A percentile compares a stretch with the other conserved stretches of the same genome.
phyloP scores from a whole-genome alignment of 2,888 invertebrate genomes.

The Merodon equestris region DNA sequence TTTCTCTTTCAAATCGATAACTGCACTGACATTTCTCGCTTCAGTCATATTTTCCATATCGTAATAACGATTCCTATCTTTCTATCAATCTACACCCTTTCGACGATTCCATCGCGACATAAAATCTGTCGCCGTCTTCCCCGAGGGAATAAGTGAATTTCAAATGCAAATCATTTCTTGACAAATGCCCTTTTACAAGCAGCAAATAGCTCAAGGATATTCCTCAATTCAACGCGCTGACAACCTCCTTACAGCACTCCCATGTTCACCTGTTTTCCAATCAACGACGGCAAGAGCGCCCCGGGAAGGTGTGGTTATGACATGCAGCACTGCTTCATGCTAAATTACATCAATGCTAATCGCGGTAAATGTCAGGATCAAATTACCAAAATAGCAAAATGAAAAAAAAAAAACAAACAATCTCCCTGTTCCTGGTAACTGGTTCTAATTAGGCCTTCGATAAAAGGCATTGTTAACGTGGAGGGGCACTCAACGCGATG shows the following conservation, averaged over 20 bases:
- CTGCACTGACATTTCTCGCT: too few species aligned
- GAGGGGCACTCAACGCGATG: conserved; percentile 37
- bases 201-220: conserved; percentile 12
- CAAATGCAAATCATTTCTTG: conserved; percentile 1
- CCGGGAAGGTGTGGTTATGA: conserved; percentile 66
- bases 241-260: not conserved
- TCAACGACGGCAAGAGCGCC: too few species aligned
- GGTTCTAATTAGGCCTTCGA: conserved; percentile 45
- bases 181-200: conserved; percentile 2
- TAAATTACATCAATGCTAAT: conserved; percentile 51
- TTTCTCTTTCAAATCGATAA: too few species aligned
- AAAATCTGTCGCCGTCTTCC: not conserved
- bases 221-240: not conserved
- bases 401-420: too few species aligned
- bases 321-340: conserved; percentile 24
- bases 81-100: too few species aligned
- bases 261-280: conserved; percentile 27
- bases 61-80: too few species aligned
- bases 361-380: conserved; percentile 61
- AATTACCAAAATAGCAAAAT: conserved; percentile 38
- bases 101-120: too few species aligned
- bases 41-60: too few species aligned
- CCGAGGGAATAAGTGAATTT: not conserved
- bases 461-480: conserved; percentile 20
- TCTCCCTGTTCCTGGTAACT: conserved; percentile 29